These are phyloP conservation scores for Athrips mouffetella DNA, from an alignment of 2,888 invertebrate genomes.

Conservation along the genomic window DNA sequence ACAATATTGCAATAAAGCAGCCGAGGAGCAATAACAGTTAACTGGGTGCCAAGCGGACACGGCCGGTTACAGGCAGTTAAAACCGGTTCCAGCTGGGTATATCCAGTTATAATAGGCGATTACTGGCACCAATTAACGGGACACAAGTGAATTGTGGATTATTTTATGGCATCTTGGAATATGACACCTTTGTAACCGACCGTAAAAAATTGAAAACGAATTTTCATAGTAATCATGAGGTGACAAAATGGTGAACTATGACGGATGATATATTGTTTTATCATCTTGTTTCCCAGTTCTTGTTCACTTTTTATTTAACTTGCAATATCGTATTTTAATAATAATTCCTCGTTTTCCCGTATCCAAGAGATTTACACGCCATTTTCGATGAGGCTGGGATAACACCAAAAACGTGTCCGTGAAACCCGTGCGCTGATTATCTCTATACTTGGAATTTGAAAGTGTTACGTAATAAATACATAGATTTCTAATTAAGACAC, in stretches of 20 bases:
- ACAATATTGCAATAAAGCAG: constrained; percentile 39
- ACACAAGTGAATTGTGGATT: constrained; percentile 20
- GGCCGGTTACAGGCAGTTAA: constrained; percentile 35
- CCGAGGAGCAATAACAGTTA: constrained; percentile 44
- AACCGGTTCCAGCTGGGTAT: constrained; percentile 40
- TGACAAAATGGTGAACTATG: no score
- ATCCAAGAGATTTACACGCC: background rate
- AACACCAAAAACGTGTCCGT: background rate
- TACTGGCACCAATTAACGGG: constrained; percentile 47
- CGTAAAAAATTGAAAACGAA: no score
- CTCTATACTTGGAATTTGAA: background rate
- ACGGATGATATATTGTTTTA: no score
- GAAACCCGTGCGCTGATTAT: background rate
- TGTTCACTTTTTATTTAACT: background rate
- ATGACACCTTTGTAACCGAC: no score
- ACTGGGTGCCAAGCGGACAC: constrained; percentile 36
- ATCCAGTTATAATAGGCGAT: constrained; percentile 47
- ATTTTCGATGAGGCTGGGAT: background rate
- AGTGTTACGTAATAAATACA: background rate
- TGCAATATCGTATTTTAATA: background rate
- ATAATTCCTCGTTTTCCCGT: no score
- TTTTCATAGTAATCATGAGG: no score
- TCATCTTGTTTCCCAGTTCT: no score
- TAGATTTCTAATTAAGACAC: background rate
- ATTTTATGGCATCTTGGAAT: constrained; percentile 17